Percentiles rank a stretch among this genome's conserved stretches.
These are phyloP conservation scores for Dolichoris vasculosae DNA, from an alignment of 1,140 invertebrate species.

Conservation along the genomic window DNA sequence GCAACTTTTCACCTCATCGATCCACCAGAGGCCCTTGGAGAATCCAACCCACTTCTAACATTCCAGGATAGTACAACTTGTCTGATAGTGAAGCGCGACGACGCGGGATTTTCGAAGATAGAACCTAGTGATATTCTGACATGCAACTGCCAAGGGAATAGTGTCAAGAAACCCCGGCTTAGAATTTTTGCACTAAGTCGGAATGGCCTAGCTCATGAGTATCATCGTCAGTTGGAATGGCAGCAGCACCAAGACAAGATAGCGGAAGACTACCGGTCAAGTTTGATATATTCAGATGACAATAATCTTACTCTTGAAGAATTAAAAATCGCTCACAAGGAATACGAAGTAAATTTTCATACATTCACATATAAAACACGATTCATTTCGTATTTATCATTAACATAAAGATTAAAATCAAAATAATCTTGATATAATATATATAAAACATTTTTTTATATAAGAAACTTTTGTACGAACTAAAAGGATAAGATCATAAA, in stretches of 20 bases:
- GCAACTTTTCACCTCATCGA: slow-evolving; percentile 16
- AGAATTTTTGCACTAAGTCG: slow-evolving; percentile 66
- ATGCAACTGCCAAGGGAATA: not conserved
- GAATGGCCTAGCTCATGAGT: slow-evolving; percentile 64
- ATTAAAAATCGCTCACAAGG: slow-evolving; percentile 44
- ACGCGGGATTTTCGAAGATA: not conserved
- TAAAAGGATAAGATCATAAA: no score
- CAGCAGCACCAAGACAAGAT: slow-evolving; percentile 38
- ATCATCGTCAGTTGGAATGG: slow-evolving; percentile 62
- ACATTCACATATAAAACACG: no score
- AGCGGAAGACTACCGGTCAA: slow-evolving; percentile 54
- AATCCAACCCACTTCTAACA: not conserved
- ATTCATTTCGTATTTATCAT: no score
- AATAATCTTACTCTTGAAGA: slow-evolving; percentile 57
- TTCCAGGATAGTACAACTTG: not conserved
- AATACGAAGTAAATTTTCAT: slow-evolving; percentile 29
- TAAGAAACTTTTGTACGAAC: no score
- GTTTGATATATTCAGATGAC: slow-evolving; percentile 57
- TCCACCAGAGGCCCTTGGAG: not conserved
- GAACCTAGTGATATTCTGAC: no score
- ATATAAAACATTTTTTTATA: no score
- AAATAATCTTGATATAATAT: no score
- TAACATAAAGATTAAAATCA: no score
- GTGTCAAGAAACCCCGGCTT: not conserved
- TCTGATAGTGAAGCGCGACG: not conserved